These are phyloP conservation scores for Passer domesticus DNA, from an alignment of 2,113 vertebrate species.

Conservation along the genomic window DNA sequence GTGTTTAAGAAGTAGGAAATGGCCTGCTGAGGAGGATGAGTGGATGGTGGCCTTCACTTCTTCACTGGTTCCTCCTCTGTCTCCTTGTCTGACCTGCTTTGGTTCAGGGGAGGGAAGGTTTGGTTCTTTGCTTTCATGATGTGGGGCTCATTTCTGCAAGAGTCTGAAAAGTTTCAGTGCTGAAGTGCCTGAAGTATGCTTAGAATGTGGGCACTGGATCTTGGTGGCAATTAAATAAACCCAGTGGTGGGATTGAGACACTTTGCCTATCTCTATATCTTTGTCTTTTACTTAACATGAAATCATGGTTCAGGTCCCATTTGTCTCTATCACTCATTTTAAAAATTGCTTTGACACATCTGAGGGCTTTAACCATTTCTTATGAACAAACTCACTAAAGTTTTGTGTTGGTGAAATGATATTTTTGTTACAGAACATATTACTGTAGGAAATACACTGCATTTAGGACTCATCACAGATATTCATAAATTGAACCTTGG, in stretches of 20 bases:
- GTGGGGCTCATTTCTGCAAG: not conserved
- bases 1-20: not conserved
- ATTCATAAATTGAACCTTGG: not conserved
- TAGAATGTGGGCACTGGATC: not conserved
- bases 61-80: not conserved
- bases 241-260: not conserved
- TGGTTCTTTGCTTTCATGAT: not conserved
- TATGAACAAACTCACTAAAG: not conserved
- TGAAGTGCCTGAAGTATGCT: not conserved
- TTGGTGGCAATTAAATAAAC: not conserved
- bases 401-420: not conserved
- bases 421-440: not conserved
- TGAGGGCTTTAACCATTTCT: not conserved
- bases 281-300: not conserved
- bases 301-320: not conserved
- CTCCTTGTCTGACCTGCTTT: not conserved
- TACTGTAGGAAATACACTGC: not conserved
- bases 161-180: not conserved
- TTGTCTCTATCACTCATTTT: not conserved
- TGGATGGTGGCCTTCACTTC: not conserved
- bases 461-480: not conserved
- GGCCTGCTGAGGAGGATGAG: not conserved
- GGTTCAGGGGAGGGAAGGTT: accelerated
- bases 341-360: not conserved
- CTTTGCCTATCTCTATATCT: not conserved